phyloP scores from a whole-genome alignment of 1,140 invertebrate species.

The Apolygus lucorum region DNA sequence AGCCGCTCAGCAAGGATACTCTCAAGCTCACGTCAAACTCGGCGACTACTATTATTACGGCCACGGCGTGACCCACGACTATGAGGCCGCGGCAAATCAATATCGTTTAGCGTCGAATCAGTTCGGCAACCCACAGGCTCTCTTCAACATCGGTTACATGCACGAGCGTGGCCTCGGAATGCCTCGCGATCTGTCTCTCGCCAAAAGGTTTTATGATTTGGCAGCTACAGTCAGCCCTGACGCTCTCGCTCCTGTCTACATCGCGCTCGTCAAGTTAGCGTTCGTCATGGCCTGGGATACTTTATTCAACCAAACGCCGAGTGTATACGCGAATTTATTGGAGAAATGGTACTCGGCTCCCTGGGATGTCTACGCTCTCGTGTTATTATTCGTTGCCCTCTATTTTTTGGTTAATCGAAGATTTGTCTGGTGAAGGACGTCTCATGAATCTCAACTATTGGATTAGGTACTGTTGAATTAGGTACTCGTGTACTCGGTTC shows the following conservation, averaged over 20 bases:
- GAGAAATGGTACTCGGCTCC: background rate
- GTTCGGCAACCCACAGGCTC: constrained; percentile 92
- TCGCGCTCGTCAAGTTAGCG: constrained; percentile 77
- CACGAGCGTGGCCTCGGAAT: constrained; percentile 94
- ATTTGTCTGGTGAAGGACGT: no score
- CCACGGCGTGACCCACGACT: constrained; percentile 75
- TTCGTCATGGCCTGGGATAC: constrained; percentile 37
- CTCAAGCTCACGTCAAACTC: constrained; percentile 79
- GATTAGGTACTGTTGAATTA: no score
- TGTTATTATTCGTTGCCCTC: background rate
- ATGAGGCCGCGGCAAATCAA: constrained; percentile 83
- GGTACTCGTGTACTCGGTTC: no score
- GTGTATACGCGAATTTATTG: background rate
- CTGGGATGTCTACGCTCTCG: background rate
- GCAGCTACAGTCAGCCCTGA: constrained; percentile 90
- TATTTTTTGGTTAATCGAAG: background rate
- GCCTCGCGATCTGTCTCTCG: constrained; percentile 63
- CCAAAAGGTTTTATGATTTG: constrained; percentile 89
- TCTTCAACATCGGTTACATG: constrained; percentile 99
- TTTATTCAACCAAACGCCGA: background rate
- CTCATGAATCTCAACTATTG: no score
- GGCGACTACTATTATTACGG: constrained; percentile 99
- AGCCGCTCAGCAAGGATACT: constrained; percentile 82
- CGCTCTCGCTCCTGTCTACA: constrained; percentile 83
- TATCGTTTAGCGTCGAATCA: constrained; percentile 85